Percentiles rank a stretch among this genome's conserved stretches.
These are phyloP conservation scores for Rhingia rostrata DNA, from an alignment of 2,888 invertebrate genomes.

Conservation along the genomic window DNA sequence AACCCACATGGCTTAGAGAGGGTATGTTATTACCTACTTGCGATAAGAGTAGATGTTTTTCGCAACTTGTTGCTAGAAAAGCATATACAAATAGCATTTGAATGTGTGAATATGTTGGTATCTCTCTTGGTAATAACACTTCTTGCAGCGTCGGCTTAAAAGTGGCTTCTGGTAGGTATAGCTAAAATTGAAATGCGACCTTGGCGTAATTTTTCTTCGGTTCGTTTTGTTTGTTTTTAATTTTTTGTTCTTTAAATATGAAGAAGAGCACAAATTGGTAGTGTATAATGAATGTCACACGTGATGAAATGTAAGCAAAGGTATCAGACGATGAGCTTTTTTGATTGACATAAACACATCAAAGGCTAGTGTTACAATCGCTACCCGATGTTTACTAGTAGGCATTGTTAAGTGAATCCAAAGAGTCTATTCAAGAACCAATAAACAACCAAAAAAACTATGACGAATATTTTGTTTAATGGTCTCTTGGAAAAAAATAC, in stretches of 20 bases:
- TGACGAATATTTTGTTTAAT: too few relatives aligned
- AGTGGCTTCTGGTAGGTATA: constrained; percentile 13
- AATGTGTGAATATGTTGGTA: constrained; percentile 2
- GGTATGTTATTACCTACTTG: background rate
- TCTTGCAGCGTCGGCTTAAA: constrained; percentile 46
- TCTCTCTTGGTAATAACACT: constrained; percentile 37
- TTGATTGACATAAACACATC: background rate
- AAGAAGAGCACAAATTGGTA: constrained; percentile 16
- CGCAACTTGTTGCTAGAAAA: constrained; percentile 58
- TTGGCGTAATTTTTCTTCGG: constrained; percentile 41
- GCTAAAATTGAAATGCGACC: constrained; percentile 32
- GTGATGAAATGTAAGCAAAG: constrained; percentile 45
- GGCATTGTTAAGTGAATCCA: too few relatives aligned
- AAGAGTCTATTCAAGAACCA: too few relatives aligned
- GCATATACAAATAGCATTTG: background rate
- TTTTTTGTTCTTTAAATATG: constrained; percentile 33
- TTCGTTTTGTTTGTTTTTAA: constrained; percentile 18
- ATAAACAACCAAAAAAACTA: too few relatives aligned
- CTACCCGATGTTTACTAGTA: too few relatives aligned
- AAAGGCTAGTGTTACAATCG: too few relatives aligned
- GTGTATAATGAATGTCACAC: constrained; percentile 29
- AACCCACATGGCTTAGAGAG: constrained; percentile 19
- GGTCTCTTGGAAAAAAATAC: too few relatives aligned
- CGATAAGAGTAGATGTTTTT: background rate
- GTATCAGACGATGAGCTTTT: background rate